These are phyloP conservation scores for Pogonophryne albipinna DNA, from an alignment of 2,797 vertebrate genomes.

Conservation along the genomic window DNA sequence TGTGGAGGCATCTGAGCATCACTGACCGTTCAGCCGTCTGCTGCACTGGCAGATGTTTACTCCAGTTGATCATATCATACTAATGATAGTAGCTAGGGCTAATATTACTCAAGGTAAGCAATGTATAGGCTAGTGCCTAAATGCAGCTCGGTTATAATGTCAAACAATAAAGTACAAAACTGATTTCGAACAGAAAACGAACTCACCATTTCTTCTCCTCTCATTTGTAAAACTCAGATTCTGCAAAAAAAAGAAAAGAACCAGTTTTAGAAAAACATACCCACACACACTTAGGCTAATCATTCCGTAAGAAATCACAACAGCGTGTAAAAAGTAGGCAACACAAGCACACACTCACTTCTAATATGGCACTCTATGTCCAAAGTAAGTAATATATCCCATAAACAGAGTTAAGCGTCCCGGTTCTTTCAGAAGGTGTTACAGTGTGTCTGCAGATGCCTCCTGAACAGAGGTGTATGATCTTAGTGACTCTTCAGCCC, in stretches of 20 bases:
- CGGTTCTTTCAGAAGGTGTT: background rate
- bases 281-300: background rate
- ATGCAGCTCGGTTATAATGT: background rate
- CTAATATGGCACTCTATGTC: background rate
- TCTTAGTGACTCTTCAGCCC: conserved; percentile 30
- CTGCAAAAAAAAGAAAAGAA: conserved; percentile 40
- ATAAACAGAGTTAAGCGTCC: conserved; percentile 1
- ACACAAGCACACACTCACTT: conserved; percentile 51
- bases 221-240: conserved; percentile 46
- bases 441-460: background rate
- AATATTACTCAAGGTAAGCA: background rate
- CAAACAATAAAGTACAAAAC: background rate
- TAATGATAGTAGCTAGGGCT: background rate
- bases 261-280: conserved; percentile 11
- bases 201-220: conserved; percentile 78
- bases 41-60: conserved; percentile 39
- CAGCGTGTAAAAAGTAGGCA: background rate
- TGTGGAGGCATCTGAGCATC: conserved; percentile 37
- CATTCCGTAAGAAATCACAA: background rate
- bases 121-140: no score
- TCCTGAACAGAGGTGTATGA: conserved; percentile 39
- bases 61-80: conserved; percentile 6
- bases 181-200: background rate
- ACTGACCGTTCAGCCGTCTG: conserved; percentile 24
- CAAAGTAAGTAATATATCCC: background rate